A percentile compares a stretch with the other conserved stretches of the same genome.
These are phyloP conservation scores for Manis pentadactyla DNA, from an alignment of 2,797 vertebrate species.

Conservation along the genomic window DNA sequence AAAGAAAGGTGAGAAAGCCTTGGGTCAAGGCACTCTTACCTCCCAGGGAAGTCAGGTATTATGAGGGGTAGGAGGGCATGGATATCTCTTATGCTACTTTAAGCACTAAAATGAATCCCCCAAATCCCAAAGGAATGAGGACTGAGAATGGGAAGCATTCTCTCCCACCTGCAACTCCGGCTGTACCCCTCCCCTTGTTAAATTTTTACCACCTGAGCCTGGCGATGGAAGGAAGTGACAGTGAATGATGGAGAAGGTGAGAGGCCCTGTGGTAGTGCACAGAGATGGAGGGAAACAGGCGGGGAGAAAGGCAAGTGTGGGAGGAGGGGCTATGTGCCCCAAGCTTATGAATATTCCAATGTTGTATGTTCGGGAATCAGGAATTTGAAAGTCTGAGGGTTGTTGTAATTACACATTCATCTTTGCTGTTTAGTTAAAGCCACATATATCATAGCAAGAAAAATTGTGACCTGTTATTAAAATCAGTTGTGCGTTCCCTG, in stretches of 20 bases:
- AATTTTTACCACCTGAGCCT: not conserved
- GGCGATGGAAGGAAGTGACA: not conserved
- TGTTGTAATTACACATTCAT: constrained; percentile 93
- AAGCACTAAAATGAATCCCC: constrained; percentile 12
- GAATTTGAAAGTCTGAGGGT: constrained; percentile 92
- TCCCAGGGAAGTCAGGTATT: not conserved
- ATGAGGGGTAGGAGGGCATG: rapidly evolving
- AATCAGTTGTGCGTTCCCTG: constrained; percentile 93
- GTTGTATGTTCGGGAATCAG: constrained; percentile 88
- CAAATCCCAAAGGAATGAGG: not conserved
- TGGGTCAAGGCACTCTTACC: not conserved
- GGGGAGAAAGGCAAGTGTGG: constrained; percentile 46
- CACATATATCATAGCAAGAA: constrained; percentile 88
- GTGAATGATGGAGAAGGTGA: constrained; percentile 13
- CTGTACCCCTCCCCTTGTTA: not conserved
- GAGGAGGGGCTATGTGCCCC: constrained; percentile 79
- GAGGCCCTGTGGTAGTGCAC: not conserved
- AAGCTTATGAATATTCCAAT: constrained; percentile 94
- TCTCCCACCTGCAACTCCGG: not conserved
- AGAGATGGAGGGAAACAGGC: not conserved
- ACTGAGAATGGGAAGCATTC: not conserved
- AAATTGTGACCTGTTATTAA: constrained; percentile 93
- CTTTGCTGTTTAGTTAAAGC: constrained; percentile 91
- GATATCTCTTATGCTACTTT: not conserved
- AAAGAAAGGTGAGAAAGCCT: not conserved